These are phyloP conservation scores for Morone saxatilis DNA, from an alignment of 2,113 vertebrate genomes.

Conservation along the genomic window DNA sequence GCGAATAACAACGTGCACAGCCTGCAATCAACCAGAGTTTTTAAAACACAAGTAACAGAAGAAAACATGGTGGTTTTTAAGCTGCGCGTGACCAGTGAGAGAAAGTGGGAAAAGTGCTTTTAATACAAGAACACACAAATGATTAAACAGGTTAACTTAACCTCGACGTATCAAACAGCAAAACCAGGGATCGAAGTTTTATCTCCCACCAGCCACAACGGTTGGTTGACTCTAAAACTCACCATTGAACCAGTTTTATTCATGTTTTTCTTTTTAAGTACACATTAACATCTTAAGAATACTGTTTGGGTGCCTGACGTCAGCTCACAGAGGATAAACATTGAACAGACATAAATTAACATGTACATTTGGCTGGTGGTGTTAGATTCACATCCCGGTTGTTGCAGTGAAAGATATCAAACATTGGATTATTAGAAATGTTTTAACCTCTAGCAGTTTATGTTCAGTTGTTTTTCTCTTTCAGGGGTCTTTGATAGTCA, in stretches of 20 bases:
- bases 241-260: neutral
- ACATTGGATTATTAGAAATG: neutral
- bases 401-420: neutral
- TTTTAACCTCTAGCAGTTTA: neutral
- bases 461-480: too few relatives aligned
- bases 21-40: conserved; percentile 60
- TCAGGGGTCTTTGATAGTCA: neutral
- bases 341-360: conserved; percentile 31
- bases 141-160: neutral
- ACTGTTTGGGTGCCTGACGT: conserved; percentile 17
- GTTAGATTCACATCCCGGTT: conserved; percentile 36
- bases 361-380: conserved; percentile 48
- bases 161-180: neutral
- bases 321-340: conserved; percentile 37
- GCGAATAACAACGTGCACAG: conserved; percentile 16
- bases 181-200: neutral
- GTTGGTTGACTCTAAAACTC: neutral
- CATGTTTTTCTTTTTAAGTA: neutral
- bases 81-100: conserved; percentile 1
- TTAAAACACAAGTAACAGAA: conserved; percentile 27
- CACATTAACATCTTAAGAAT: conserved; percentile 6
- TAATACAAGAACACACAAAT: conserved; percentile 26
- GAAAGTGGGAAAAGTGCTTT: conserved; percentile 40
- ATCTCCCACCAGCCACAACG: conserved; percentile 1
- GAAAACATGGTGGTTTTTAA: neutral